Evolutionary conservation across 2,113 vertebrate genomes (phyloP).

Genomic region (Indri indri): DNA sequence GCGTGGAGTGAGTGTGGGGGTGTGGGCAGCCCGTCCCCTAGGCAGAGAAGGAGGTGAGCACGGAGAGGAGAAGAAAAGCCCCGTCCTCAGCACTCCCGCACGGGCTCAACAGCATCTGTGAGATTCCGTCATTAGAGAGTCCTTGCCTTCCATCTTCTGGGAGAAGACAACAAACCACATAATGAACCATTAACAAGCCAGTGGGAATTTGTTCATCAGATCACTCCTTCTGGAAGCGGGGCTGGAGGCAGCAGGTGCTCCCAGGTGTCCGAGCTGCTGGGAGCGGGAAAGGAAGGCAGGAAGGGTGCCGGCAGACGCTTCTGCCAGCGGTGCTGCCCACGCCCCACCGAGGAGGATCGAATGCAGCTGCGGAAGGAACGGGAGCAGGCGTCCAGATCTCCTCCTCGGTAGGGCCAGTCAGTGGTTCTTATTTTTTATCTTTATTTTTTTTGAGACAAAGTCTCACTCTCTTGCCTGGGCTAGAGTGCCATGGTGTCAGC

Average conservation of each 20-base stretch:
- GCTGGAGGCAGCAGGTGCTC: neutral
- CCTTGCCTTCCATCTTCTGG: neutral
- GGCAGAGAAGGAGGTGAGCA: neutral
- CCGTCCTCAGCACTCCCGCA: neutral
- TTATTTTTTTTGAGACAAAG: too few relatives aligned
- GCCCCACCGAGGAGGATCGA: neutral
- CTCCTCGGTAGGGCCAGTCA: neutral
- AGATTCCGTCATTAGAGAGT: neutral
- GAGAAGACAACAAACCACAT: neutral
- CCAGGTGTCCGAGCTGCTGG: neutral
- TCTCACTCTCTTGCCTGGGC: too few relatives aligned
- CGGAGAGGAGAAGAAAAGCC: neutral
- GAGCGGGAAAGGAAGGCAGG: neutral
- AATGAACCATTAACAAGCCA: neutral
- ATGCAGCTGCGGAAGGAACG: neutral
- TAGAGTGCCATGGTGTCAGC: too few relatives aligned
- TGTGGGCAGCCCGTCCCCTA: neutral
- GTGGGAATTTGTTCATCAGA: neutral
- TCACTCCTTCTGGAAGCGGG: neutral
- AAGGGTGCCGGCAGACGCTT: neutral
- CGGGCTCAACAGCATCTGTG: neutral
- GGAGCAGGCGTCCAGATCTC: neutral
- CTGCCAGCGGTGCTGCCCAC: neutral
- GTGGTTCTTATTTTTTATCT: too few relatives aligned
- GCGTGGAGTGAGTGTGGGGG: neutral